phyloP scores from a whole-genome alignment of 1,140 invertebrate genomes.

The Cataglyphis hispanica region DNA sequence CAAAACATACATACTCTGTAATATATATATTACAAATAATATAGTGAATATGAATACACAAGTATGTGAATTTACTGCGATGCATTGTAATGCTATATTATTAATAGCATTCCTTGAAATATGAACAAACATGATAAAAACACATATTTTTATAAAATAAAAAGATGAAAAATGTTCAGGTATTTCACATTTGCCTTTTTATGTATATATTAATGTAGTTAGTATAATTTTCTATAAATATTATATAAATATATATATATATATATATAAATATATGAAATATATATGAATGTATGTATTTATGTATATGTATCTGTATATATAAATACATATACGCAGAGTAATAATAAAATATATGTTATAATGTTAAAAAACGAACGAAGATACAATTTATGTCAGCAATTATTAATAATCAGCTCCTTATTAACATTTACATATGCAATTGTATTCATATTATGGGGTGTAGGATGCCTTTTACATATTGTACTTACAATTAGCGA shows the following conservation, averaged over 20 bases:
- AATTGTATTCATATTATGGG: conserved; percentile 79
- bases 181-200: conserved; percentile 86
- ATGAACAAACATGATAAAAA: conserved; percentile 76
- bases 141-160: conserved; percentile 83
- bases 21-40: conserved; percentile 60
- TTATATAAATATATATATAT: conserved; percentile 61
- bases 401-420: conserved; percentile 77
- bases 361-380: conserved; percentile 72
- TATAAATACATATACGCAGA: conserved; percentile 76
- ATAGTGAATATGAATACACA: conserved; percentile 67
- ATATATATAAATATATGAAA: conserved; percentile 60
- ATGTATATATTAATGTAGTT: conserved; percentile 85
- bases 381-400: conserved; percentile 68
- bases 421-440: conserved; percentile 77
- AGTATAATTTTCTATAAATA: conserved; percentile 86
- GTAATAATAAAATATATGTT: conserved; percentile 73
- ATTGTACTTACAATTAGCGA: conserved; percentile 77
- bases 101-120: conserved; percentile 72
- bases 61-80: conserved; percentile 77
- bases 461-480: conserved; percentile 83
- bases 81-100: conserved; percentile 74
- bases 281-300: conserved; percentile 62
- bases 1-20: conserved; percentile 63
- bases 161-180: conserved; percentile 80
- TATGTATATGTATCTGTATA: conserved; percentile 71